A percentile compares a stretch with the other conserved stretches of the same genome.
Conservation (phyloP, 2,888 invertebrate genomes). For the Agonopterix heracliana region DNA sequence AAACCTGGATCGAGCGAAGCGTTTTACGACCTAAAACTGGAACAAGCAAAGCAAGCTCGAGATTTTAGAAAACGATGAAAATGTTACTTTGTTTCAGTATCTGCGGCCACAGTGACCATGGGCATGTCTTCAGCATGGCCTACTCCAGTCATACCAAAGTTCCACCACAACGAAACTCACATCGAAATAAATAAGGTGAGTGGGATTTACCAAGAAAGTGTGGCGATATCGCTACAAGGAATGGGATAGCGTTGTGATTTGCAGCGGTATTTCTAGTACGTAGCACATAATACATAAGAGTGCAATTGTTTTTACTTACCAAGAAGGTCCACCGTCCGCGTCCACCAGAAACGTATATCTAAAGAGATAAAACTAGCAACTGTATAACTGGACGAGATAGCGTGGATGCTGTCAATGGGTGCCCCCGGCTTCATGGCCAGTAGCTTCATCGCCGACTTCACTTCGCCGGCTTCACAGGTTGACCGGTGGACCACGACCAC, state of each 20-base stretch:
- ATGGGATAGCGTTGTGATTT: not conserved
- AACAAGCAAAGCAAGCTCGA: no score
- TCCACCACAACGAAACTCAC: conserved; percentile 38
- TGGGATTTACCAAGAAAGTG: conserved; percentile 1
- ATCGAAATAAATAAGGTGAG: conserved; percentile 46
- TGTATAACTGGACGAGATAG: conserved; percentile 38
- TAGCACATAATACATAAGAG: no score
- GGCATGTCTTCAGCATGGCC: conserved; percentile 55
- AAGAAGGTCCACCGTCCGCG: no score
- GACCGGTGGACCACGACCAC: no score
- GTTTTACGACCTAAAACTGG: no score
- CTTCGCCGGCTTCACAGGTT: no score
- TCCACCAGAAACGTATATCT: no score
- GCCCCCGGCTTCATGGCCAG: conserved; percentile 54
- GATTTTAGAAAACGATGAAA: no score
- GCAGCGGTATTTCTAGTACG: no score
- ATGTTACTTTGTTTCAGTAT: conserved; percentile 42
- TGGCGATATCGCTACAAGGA: not conserved
- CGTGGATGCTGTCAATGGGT: conserved; percentile 46
- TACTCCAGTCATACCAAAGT: conserved; percentile 48
- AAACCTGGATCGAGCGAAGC: no score
- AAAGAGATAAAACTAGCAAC: no score
- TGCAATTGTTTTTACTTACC: no score
- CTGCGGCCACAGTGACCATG: conserved; percentile 47
- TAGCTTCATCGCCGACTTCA: conserved; percentile 42